These are phyloP conservation scores for Oreocharis arfaki DNA, from an alignment of 2,113 vertebrate species.

Conservation along the genomic window DNA sequence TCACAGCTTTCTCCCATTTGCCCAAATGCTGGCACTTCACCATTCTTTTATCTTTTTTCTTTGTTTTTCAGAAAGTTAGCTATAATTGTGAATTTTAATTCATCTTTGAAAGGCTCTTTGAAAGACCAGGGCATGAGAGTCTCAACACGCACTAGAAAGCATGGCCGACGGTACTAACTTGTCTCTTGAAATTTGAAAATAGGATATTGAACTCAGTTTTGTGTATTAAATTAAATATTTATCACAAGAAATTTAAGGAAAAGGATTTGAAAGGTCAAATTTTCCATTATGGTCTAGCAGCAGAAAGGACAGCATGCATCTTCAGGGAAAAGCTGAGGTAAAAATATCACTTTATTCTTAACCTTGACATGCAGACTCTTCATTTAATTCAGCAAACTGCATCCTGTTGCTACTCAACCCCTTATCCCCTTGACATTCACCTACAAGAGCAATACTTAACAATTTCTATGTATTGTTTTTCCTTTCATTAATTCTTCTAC, in stretches of 20 bases:
- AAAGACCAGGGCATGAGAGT: background rate
- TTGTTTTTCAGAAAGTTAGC: background rate
- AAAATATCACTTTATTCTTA: background rate
- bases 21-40: background rate
- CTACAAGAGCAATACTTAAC: background rate
- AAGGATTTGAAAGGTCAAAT: conserved; percentile 32
- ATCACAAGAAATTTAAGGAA: conserved; percentile 8
- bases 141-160: background rate
- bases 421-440: background rate
- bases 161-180: background rate
- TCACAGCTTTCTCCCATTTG: background rate
- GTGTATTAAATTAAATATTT: conserved; percentile 39
- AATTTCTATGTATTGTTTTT: background rate
- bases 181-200: background rate
- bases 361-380: background rate
- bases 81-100: background rate
- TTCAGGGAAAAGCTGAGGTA: conserved; percentile 4
- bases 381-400: background rate
- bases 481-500: background rate
- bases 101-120: background rate
- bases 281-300: conserved; percentile 14
- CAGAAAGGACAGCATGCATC: conserved; percentile 2
- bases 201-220: background rate
- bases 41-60: background rate
- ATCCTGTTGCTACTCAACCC: background rate